A percentile compares a stretch with the other conserved stretches of the same genome.
phyloP scores from a whole-genome alignment of 37 sponge, comb jelly and placozoan genomes.

The Amphimedon queenslandica region DNA sequence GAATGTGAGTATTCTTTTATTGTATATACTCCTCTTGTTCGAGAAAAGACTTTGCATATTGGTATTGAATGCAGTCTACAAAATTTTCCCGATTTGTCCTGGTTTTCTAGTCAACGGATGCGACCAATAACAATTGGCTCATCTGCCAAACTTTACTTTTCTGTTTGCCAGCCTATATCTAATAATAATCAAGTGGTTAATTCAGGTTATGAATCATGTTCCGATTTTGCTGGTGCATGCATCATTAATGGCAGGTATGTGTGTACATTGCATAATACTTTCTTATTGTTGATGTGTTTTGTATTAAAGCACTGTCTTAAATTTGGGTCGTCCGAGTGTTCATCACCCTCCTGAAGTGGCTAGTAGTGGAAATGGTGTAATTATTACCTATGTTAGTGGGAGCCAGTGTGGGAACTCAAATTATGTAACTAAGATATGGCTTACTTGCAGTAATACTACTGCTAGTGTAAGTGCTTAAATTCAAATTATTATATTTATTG shows the following conservation, averaged over 20 bases:
- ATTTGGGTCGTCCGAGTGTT: conserved; percentile 29
- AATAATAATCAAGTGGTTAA: conserved; percentile 10
- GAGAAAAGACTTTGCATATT: not conserved
- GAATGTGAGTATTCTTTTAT: conserved; percentile 54
- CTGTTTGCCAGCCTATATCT: conserved; percentile 41
- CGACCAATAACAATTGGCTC: not conserved
- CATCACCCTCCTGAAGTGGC: conserved; percentile 11
- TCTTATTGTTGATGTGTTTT: not conserved
- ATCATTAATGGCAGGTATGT: not conserved
- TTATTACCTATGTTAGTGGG: conserved; percentile 32
- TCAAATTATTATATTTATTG: not conserved
- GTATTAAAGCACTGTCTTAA: not conserved
- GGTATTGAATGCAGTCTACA: conserved; percentile 31
- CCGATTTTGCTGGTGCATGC: conserved; percentile 33
- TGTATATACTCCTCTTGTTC: conserved; percentile 34
- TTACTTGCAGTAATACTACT: conserved; percentile 24
- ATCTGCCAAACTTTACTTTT: conserved; percentile 7
- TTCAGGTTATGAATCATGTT: not conserved
- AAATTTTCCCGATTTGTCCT: conserved; percentile 16
- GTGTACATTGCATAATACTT: not conserved
- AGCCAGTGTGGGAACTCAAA: conserved; percentile 1
- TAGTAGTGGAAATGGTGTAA: conserved; percentile 18
- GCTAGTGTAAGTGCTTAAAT: conserved; percentile 25
- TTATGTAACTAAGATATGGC: conserved; percentile 20
- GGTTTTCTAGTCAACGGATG: not conserved